A percentile compares a stretch with the other conserved stretches of the same genome.
phyloP scores from a whole-genome alignment of 2,797 vertebrate genomes.

The Melanogrammus aeglefinus region DNA sequence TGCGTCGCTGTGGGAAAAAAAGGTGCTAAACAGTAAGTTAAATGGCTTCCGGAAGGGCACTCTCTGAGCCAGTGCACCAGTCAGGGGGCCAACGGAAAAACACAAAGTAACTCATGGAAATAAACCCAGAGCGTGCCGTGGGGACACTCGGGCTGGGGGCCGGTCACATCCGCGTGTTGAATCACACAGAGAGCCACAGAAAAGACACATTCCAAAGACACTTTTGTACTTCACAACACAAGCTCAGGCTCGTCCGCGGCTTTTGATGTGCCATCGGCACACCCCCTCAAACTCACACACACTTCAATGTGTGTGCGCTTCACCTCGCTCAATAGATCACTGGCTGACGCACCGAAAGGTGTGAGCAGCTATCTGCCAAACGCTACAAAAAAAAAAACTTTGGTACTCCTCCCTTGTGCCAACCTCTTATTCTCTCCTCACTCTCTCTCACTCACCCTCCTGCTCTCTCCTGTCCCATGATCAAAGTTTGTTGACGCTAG shows the following conservation, averaged over 20 bases:
- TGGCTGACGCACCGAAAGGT: neutral
- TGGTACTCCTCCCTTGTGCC: slow-evolving; percentile 13
- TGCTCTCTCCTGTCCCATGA: slow-evolving; percentile 37
- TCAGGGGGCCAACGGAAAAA: neutral
- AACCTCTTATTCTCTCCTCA: slow-evolving; percentile 36
- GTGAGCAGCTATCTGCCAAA: too few species aligned
- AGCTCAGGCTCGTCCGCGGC: slow-evolving; percentile 52
- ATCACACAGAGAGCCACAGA: slow-evolving; percentile 18
- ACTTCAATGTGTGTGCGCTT: slow-evolving; percentile 24
- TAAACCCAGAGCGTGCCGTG: neutral
- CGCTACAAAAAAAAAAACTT: neutral
- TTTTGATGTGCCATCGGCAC: slow-evolving; percentile 44
- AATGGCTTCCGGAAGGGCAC: neutral
- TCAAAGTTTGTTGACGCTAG: slow-evolving; percentile 67
- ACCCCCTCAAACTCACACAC: slow-evolving; percentile 41
- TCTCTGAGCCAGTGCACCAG: neutral
- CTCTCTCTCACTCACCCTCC: neutral
- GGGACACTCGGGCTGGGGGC: neutral
- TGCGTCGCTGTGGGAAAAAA: neutral
- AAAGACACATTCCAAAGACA: slow-evolving; percentile 70
- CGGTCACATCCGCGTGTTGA: neutral
- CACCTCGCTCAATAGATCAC: slow-evolving; percentile 25
- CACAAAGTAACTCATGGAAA: neutral
- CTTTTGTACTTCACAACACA: slow-evolving; percentile 51
- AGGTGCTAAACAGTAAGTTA: neutral